Evolutionary conservation across 23 tunicate genomes (phyloP).

Genomic region (Trididemnum clinides): DNA sequence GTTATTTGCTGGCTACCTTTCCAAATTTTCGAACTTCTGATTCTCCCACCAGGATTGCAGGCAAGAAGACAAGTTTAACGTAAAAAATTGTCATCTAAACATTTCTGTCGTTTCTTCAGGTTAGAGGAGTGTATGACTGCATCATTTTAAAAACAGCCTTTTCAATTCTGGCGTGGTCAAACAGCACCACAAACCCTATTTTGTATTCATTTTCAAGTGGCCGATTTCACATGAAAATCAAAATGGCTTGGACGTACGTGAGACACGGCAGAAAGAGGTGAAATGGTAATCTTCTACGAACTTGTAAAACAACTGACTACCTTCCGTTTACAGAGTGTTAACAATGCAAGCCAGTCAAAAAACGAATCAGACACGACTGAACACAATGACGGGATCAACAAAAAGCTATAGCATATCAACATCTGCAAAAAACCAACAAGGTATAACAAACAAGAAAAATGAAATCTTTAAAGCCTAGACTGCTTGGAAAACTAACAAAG

Average conservation of each 20-base stretch:
- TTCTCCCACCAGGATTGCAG: slow-evolving; percentile 67
- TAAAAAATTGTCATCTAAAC: neutral
- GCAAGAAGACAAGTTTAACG: slow-evolving; percentile 1
- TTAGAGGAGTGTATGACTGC: slow-evolving; percentile 3
- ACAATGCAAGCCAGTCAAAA: slow-evolving; percentile 1
- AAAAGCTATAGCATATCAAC: slow-evolving; percentile 3
- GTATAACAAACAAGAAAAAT: too few relatives aligned
- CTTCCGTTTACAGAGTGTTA: neutral
- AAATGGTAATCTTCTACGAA: neutral
- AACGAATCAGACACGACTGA: neutral
- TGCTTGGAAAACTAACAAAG: too few relatives aligned
- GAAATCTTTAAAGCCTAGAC: too few relatives aligned
- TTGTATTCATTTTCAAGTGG: slow-evolving; percentile 86
- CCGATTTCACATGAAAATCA: slow-evolving; percentile 58
- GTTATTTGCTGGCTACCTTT: slow-evolving; percentile 72
- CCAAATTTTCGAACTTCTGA: slow-evolving; percentile 55
- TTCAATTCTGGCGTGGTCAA: slow-evolving; percentile 78
- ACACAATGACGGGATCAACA: neutral
- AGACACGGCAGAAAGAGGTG: slow-evolving; percentile 72
- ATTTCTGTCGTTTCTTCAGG: neutral
- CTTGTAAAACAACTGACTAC: neutral
- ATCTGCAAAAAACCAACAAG: neutral
- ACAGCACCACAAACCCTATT: slow-evolving; percentile 84
- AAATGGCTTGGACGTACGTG: slow-evolving; percentile 39
- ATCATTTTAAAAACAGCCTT: slow-evolving; percentile 15